phyloP scores from a whole-genome alignment of 2,113 vertebrate genomes.

The Amphilophus citrinellus region DNA sequence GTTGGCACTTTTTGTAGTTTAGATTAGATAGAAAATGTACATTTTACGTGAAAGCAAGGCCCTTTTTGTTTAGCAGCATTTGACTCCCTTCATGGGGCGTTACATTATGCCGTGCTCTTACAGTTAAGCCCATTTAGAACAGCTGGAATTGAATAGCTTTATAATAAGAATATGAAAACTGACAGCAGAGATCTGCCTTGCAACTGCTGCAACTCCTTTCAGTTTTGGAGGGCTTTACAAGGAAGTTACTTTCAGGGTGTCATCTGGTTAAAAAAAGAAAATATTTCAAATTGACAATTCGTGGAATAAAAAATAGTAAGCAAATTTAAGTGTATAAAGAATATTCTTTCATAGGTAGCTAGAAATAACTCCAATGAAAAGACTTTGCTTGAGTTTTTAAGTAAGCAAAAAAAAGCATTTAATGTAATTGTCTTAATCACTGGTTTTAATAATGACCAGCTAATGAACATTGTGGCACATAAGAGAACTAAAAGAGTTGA shows the following conservation, averaged over 20 bases:
- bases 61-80: neutral
- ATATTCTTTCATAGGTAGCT: no score
- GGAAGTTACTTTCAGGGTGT: neutral
- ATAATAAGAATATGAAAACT: neutral
- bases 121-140: neutral
- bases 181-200: neutral
- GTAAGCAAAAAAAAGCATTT: no score
- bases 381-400: no score
- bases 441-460: no score
- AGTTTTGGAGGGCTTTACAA: neutral
- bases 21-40: neutral
- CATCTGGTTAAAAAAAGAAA: neutral
- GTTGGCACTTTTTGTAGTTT: conserved; percentile 22
- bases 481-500: no score
- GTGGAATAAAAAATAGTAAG: neutral
- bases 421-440: no score
- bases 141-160: neutral
- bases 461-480: no score
- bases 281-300: neutral
- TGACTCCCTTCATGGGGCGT: neutral
- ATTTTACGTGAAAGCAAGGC: neutral
- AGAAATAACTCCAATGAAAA: no score
- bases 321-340: neutral
- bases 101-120: neutral
- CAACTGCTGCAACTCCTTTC: neutral